A percentile compares a stretch with the other conserved stretches of the same genome.
Evolutionary conservation across 2,113 vertebrate species (phyloP).

Genomic region (Caranx melampygus): DNA sequence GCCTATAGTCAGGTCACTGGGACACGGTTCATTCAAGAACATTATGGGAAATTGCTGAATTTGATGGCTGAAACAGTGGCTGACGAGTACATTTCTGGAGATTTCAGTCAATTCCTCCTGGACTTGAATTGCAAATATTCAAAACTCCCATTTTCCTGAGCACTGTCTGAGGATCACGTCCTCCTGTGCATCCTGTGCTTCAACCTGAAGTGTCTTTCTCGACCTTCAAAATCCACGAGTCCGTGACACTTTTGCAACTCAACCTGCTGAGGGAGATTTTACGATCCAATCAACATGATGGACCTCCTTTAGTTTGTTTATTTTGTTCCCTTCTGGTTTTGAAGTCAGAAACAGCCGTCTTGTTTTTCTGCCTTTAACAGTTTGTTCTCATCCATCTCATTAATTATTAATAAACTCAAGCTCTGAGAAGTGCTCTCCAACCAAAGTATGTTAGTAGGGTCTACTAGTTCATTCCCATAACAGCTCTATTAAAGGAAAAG

Average conservation of each 20-base stretch:
- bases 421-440: slow-evolving; percentile 5
- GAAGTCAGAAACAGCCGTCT: background rate
- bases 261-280: background rate
- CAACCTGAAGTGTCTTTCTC: background rate
- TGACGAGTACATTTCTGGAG: background rate
- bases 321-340: background rate
- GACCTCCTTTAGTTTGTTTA: background rate
- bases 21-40: too few relatives aligned
- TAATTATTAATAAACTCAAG: slow-evolving; percentile 8
- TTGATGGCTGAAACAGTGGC: background rate
- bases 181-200: background rate
- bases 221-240: background rate
- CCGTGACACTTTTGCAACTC: too few relatives aligned
- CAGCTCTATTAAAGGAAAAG: background rate
- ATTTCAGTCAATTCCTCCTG: too few relatives aligned
- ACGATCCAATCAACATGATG: background rate
- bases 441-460: slow-evolving; percentile 25
- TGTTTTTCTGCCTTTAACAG: too few relatives aligned
- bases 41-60: background rate
- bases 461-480: slow-evolving; percentile 13
- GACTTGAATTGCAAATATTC: background rate
- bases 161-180: background rate
- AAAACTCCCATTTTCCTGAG: background rate
- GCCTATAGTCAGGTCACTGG: too few relatives aligned
- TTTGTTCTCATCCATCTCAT: background rate